phyloP scores from a whole-genome alignment of 2,888 invertebrate genomes.

The Nomada ruficornis region DNA sequence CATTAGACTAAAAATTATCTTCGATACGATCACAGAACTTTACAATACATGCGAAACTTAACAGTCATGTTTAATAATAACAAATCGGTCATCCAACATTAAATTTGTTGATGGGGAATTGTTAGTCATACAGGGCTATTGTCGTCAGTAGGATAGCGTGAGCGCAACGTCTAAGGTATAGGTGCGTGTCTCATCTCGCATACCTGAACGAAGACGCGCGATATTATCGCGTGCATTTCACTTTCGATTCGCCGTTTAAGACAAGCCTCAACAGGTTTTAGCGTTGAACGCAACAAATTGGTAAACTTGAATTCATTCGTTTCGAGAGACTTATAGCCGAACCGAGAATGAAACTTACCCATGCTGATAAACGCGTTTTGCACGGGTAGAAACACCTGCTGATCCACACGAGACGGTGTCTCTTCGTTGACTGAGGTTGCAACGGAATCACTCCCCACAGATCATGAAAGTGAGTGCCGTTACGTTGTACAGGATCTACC shows the following conservation, averaged over 20 bases:
- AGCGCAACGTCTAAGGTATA: constrained; percentile 18
- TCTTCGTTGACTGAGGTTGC: constrained; percentile 69
- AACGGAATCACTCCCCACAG: constrained; percentile 37
- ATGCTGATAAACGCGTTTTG: constrained; percentile 56
- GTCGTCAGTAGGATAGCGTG: constrained; percentile 27
- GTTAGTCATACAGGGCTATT: constrained; percentile 7
- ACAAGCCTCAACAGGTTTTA: not conserved
- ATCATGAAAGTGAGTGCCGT: constrained; percentile 56
- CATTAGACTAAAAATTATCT: not conserved
- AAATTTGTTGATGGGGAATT: not conserved
- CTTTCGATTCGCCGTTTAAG: constrained; percentile 21
- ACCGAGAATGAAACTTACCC: constrained; percentile 63
- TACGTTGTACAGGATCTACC: constrained; percentile 46
- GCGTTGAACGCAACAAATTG: not conserved
- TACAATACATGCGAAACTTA: not conserved
- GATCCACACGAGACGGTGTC: constrained; percentile 68
- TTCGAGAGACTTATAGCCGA: not conserved
- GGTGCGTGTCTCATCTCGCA: constrained; percentile 46
- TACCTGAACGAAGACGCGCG: constrained; percentile 61
- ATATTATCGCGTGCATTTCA: constrained; percentile 35
- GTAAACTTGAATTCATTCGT: not conserved
- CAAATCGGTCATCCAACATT: not conserved
- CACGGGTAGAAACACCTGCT: constrained; percentile 56
- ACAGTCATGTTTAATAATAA: not conserved
- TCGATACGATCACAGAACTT: not conserved